phyloP scores from a whole-genome alignment of 1,140 invertebrate species.

The Aplysia californica region DNA sequence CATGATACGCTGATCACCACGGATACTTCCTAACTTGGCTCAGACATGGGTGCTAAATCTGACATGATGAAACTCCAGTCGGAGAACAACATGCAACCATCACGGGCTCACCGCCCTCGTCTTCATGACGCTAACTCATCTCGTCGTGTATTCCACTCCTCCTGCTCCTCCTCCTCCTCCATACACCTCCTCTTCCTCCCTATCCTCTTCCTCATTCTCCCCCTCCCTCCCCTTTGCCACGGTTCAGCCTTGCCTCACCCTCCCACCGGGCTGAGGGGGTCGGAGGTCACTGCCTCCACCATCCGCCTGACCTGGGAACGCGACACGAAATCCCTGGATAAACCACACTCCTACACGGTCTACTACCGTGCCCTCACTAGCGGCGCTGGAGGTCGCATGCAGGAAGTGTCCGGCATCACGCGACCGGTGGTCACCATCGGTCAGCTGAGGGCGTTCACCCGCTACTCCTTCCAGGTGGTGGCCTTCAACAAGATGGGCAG shows the following conservation, averaged over 20 bases:
- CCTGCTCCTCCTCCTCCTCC: background rate
- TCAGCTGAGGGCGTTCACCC: slow-evolving; percentile 91
- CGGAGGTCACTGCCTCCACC: slow-evolving; percentile 92
- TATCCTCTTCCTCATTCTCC: background rate
- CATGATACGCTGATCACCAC: no score
- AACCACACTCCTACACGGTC: slow-evolving; percentile 93
- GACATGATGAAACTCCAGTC: no score
- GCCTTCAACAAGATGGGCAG: slow-evolving; percentile 94
- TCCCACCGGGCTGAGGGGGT: slow-evolving; percentile 87
- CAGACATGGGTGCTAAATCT: no score
- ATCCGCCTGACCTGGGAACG: slow-evolving; percentile 92
- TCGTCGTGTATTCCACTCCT: background rate
- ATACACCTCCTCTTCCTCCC: background rate
- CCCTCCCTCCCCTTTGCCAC: slow-evolving; percentile 3
- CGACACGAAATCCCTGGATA: slow-evolving; percentile 78
- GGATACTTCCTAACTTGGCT: no score
- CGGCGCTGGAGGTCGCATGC: slow-evolving; percentile 68
- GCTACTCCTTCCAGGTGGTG: slow-evolving; percentile 94
- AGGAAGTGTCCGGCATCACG: slow-evolving; percentile 90
- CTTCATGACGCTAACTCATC: background rate
- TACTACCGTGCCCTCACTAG: slow-evolving; percentile 92
- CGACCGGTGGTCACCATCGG: slow-evolving; percentile 92
- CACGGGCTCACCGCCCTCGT: no score
- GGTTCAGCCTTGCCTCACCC: slow-evolving; percentile 85
- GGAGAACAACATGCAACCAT: no score